These are phyloP conservation scores for Lepidochrysops patricia DNA, from an alignment of 2,888 invertebrate genomes.

Conservation along the genomic window DNA sequence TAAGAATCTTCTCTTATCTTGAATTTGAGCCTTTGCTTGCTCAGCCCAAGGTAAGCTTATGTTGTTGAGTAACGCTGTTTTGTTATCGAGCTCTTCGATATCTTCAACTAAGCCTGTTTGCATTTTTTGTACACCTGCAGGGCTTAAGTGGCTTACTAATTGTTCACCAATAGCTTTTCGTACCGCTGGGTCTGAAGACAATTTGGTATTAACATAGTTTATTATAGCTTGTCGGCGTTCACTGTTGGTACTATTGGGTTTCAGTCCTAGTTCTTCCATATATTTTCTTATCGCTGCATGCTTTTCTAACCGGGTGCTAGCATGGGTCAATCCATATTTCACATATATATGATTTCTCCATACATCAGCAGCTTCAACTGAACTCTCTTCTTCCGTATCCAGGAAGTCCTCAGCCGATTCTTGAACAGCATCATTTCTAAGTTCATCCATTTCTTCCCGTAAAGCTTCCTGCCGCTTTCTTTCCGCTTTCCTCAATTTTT, in stretches of 20 bases:
- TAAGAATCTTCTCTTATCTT: conserved; percentile 48
- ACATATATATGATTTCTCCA: conserved; percentile 53
- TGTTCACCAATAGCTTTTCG: conserved; percentile 41
- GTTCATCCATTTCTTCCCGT: conserved; percentile 31
- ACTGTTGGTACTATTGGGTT: conserved; percentile 46
- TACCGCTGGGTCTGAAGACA: conserved; percentile 35
- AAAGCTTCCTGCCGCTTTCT: conserved; percentile 30
- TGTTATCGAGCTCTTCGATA: conserved; percentile 51
- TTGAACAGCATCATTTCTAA: conserved; percentile 35
- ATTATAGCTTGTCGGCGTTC: conserved; percentile 54
- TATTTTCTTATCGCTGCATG: conserved; percentile 44
- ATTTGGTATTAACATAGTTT: conserved; percentile 42
- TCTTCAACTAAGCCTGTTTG: conserved; percentile 43
- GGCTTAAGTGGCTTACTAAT: conserved; percentile 44
- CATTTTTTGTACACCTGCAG: conserved; percentile 42
- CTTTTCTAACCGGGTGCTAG: conserved; percentile 46
- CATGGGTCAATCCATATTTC: conserved; percentile 45
- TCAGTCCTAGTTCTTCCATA: conserved; percentile 49
- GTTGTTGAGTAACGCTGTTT: conserved; percentile 45
- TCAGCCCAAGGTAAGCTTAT: conserved; percentile 42
- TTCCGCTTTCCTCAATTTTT: conserved; percentile 30
- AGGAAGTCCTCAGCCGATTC: conserved; percentile 29
- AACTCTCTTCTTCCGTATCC: conserved; percentile 39
- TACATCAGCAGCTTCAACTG: conserved; percentile 53
- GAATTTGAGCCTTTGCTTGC: conserved; percentile 38